phyloP scores from a whole-genome alignment of 2,797 vertebrate genomes.

The Pseudochromis fuscus region DNA sequence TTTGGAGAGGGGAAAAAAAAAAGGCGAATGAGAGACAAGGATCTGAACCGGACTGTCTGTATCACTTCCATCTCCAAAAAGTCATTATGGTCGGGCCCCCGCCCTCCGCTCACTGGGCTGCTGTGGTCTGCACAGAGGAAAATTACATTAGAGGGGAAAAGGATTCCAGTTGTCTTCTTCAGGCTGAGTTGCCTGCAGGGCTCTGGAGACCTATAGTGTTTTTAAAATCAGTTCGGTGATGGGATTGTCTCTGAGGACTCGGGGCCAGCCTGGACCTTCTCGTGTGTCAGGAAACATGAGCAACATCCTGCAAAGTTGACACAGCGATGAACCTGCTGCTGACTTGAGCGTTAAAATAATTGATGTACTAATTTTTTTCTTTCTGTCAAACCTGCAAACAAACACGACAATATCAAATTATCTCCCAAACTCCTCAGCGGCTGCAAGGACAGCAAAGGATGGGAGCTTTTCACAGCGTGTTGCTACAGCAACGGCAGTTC shows the following conservation, averaged over 20 bases:
- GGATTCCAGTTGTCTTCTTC: conserved; percentile 69
- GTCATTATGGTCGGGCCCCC: conserved; percentile 57
- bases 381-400: conserved; percentile 42
- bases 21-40: conserved; percentile 53
- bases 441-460: conserved; percentile 50
- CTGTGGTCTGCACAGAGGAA: conserved; percentile 66
- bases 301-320: conserved; percentile 8
- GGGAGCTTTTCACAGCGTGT: conserved; percentile 70
- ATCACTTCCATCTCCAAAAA: conserved; percentile 72
- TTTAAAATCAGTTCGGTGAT: conserved; percentile 62
- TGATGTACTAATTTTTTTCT: conserved; percentile 8
- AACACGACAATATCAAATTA: conserved; percentile 50
- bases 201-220: conserved; percentile 41
- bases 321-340: background rate
- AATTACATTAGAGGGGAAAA: conserved; percentile 69
- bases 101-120: conserved; percentile 31
- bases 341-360: conserved; percentile 14
- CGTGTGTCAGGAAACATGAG: background rate
- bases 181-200: conserved; percentile 43
- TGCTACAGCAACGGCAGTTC: conserved; percentile 78
- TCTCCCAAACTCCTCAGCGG: conserved; percentile 47
- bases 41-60: conserved; percentile 65
- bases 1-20: conserved; percentile 61
- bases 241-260: conserved; percentile 42
- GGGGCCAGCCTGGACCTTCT: conserved; percentile 16